A percentile compares a stretch with the other conserved stretches of the same genome.
phyloP scores from a whole-genome alignment of 2,888 invertebrate species.

The Agrenia bidenticulata region DNA sequence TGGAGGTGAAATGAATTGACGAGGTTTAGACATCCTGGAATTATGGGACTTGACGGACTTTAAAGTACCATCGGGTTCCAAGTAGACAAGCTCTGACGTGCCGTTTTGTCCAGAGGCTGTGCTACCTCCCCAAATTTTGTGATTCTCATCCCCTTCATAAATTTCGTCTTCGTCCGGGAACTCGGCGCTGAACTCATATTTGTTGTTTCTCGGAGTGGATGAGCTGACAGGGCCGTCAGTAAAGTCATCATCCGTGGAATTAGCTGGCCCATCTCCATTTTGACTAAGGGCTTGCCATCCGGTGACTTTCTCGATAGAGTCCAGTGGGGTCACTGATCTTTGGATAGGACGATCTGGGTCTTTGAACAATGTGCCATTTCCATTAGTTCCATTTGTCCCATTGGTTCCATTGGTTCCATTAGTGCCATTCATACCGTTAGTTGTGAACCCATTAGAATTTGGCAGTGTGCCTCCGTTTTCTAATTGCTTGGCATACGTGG shows the following conservation, averaged over 20 bases:
- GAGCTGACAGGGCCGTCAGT: conserved; percentile 51
- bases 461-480: conserved; percentile 56
- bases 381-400: conserved; percentile 45
- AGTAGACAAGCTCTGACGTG: conserved; percentile 58
- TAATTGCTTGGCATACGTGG: conserved; percentile 83
- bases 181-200: conserved; percentile 52
- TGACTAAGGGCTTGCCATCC: conserved; percentile 63
- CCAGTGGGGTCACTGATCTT: conserved; percentile 54
- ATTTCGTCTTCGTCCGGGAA: conserved; percentile 73
- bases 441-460: conserved; percentile 56
- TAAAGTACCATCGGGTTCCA: conserved; percentile 69
- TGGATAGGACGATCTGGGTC: conserved; percentile 50
- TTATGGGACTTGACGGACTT: conserved; percentile 56
- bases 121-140: conserved; percentile 83
- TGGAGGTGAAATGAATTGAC: conserved; percentile 76
- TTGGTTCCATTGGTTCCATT: conserved; percentile 48
- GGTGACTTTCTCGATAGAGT: conserved; percentile 59
- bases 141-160: conserved; percentile 89
- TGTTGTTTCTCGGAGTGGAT: conserved; percentile 53
- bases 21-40: conserved; percentile 65
- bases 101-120: conserved; percentile 57
- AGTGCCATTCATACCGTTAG: conserved; percentile 54
- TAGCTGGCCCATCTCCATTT: conserved; percentile 56
- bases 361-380: conserved; percentile 51
- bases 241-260: conserved; percentile 57